Base-by-base conservation (phyloP, 2,113 vertebrate species). In the Odocoileus hemionus region DNA sequence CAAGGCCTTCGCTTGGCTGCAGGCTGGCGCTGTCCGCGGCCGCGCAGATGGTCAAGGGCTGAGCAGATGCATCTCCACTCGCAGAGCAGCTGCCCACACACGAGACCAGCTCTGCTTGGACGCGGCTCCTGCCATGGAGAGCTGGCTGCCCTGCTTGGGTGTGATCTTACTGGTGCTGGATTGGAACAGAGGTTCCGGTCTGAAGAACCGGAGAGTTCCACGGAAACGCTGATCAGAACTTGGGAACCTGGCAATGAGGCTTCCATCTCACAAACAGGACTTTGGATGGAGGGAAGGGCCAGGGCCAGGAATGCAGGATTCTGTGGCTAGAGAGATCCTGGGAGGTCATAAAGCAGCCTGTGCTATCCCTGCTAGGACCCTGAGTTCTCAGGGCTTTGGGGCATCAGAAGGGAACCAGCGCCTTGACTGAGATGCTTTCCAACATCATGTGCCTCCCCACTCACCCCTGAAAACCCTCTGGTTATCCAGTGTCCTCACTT, bases 361-460 rank as follows among this genome's bases (percentile, higher is more conserved):
- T 1, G 3, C 0, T 0, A 8, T 86, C 5, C 39, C 61, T 45
- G 11, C 11, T 3, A 89, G 87, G 60, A 54, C 26, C 43, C 16
- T 36, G 30, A 86, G 74, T 50, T 57, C 84, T 15, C 39, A 6
- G 70, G 43, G 52, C 6, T 60, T 11, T 54, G 7, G 39, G 23
- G 28, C 1, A 23, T 39, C 25, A 11, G 36, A 14, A 28, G 2
- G 16, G 7, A 54, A 57, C 11, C 15, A n/a, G 26, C 1, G 13
- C 19, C 47, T n/a, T 33, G 30, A 19, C 50, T 9, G 16, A 23
- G 9, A 21, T 7, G 19, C 2, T 28, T 5, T 14, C n/a, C 9
- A 15, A 3, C 9, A 4, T 9, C 19, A 30, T 0, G 2, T 0
- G 74, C n/a, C n/a, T 21, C 11, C 3, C 19, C 0, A 16, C 70